phyloP scores from a whole-genome alignment of 2,888 invertebrate genomes.

The Zaprionus obscuricornis region DNA sequence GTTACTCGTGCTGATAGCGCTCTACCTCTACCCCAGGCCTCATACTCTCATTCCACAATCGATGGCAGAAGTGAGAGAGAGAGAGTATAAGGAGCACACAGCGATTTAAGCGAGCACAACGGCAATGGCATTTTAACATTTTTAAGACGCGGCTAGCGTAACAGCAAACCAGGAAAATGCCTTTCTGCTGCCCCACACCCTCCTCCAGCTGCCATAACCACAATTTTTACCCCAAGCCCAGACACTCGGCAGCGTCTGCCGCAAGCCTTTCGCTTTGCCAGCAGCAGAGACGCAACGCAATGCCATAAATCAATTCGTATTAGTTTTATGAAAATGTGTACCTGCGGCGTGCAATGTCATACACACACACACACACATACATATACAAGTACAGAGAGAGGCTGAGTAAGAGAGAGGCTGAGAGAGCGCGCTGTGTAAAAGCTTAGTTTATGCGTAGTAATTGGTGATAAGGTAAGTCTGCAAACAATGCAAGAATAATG shows the following conservation, averaged over 20 bases:
- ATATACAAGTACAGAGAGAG: conserved; percentile 11
- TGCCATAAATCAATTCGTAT: conserved; percentile 83
- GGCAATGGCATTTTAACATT: conserved; percentile 65
- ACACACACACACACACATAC: conserved; percentile 31
- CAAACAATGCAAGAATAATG: no score
- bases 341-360: conserved; percentile 74
- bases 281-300: conserved; percentile 45
- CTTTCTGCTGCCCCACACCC: not conserved
- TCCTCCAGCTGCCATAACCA: not conserved
- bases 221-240: no score
- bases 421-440: not conserved
- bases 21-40: conserved; percentile 7
- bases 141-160: conserved; percentile 52
- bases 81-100: conserved; percentile 9
- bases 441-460: conserved; percentile 27
- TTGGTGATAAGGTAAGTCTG: not conserved
- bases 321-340: conserved; percentile 83
- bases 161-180: conserved; percentile 11
- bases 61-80: not conserved
- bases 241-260: conserved; percentile 16
- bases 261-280: conserved; percentile 69
- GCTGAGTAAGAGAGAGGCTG: not conserved
- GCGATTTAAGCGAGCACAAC: conserved; percentile 53
- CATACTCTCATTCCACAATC: conserved; percentile 10
- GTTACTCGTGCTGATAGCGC: conserved; percentile 60